Evolutionary conservation across 2,797 vertebrate species (phyloP), one percentile per base, ranked within the genome.

Genomic region (Hylomyscus alleni): DNA sequence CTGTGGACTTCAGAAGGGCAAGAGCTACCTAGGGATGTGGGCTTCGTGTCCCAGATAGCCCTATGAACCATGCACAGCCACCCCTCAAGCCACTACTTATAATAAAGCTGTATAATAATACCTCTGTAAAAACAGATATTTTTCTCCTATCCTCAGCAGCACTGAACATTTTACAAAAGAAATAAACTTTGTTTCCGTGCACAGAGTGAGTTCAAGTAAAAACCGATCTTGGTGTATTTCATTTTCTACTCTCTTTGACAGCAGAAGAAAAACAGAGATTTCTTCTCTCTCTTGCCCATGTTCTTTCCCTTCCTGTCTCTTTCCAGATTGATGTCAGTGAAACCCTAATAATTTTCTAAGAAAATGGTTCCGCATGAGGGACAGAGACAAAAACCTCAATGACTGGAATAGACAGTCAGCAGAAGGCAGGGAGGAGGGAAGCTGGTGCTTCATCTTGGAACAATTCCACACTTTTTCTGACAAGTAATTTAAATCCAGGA

Each of bases 301-400:
- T 94, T 95, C 77, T 95, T 89, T 95, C 50, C 92, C 4, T 85
- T 95, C 90, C 89, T 96, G 65, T 89, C 90, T 95, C 54, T 73
- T 93, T 94, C 50, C 95, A 93, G 89, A 96, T 90, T 34, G 67
- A 95, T 95, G 94, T 89, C 34, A 47, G 78, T 5, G 47, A 92
- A 95, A 95, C 77, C 34, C 69, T 97, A 94, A 91, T 91, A 89
- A 97, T 96, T 97, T 60, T 94, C 82, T 93, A 84, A 94, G 91
- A 97, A 84, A 81, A 89, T 94, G 58, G 52, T 89, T 97, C 92
- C 0, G 0, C 93, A 92, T 95, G 72, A 97, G 85, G 56, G 94
- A 26, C 7, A 37, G 52, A 97, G 93, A 96, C 90, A 93, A 90
- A 95, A 89, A 69, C 69, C 73, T 94, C 73, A 95, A 81, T 20